Evolutionary conservation across 2,888 invertebrate species (phyloP).

Genomic region (Ophion ellenae): DNA sequence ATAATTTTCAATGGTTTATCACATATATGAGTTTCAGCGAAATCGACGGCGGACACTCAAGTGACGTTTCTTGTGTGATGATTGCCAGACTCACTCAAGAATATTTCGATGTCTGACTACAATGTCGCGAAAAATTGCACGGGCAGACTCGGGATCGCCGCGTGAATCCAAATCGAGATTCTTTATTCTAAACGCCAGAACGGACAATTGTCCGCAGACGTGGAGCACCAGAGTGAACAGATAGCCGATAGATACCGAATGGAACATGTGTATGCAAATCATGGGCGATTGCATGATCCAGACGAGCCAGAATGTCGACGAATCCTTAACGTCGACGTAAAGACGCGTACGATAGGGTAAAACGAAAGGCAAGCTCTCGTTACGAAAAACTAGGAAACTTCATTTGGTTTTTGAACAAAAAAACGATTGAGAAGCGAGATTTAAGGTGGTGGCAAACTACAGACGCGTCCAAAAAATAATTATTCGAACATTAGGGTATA

Average conservation of each 20-base stretch:
- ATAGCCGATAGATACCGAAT: constrained; percentile 47
- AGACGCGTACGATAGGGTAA: too few relatives aligned
- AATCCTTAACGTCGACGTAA: too few relatives aligned
- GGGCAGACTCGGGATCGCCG: background rate
- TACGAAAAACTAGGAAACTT: too few relatives aligned
- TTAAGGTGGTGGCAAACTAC: too few relatives aligned
- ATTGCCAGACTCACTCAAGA: constrained; percentile 19
- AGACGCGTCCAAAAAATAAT: too few relatives aligned
- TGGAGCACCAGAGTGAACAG: constrained; percentile 10
- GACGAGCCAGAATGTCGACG: constrained; percentile 42
- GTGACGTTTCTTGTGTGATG: too few relatives aligned
- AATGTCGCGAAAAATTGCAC: constrained; percentile 19
- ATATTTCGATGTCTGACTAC: constrained; percentile 44
- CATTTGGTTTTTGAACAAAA: constrained; percentile 27
- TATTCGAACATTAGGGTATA: too few relatives aligned
- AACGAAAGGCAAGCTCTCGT: too few relatives aligned
- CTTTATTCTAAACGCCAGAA: constrained; percentile 40
- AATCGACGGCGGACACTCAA: too few relatives aligned
- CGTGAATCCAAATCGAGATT: constrained; percentile 31
- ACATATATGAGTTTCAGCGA: too few relatives aligned
- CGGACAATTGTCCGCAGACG: constrained; percentile 51
- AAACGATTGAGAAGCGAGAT: background rate
- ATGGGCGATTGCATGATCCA: constrained; percentile 51
- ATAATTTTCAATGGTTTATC: too few relatives aligned
- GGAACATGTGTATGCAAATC: constrained; percentile 41